Base-by-base conservation (phyloP, 2,113 vertebrate genomes). In the Cottus gobio region DNA sequence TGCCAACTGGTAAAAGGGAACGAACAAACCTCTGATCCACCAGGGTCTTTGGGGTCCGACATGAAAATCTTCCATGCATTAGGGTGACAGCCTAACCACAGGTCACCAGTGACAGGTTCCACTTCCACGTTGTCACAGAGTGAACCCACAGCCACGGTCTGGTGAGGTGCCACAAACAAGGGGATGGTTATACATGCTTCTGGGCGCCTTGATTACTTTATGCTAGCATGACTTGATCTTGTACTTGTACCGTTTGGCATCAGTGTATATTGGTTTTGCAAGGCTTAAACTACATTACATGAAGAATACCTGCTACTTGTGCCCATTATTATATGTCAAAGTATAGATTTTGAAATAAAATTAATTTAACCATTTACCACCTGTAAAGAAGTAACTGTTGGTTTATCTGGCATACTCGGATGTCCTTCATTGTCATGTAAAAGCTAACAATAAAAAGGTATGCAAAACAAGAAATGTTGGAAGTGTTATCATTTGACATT, bases 1-100 rank as follows among this genome's bases (percentile, higher is more conserved):
- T 8, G 26, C 5, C 15, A 18, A 6, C 2, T n/a, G 7, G n/a
- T 22, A 37, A 52, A 37, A 31, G 18, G 7, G 13, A 48, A 63
- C 0, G 0, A 9, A 95, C 92, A 92, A 87, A 99, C 98, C 96
- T 99, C 97, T 67, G 97, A 97, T 56, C 95, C 97, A 71, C 97
- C 94, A n/a, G 87, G 95, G 75, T 96, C 90, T 20, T 96, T 87
- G 2, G 92, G 89, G 85, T 96, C 92, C 0, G 87, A 75, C 26
- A 30, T 0, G 0, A 96, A 0, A 0, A 94, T 0, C 83, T 96
- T 99, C 88, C 90, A 85, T 46, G 7, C 94, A 60, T 97, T 95
- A 7, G 96, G 96, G 85, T 96, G 96, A 83, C 96, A 97, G 42
- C 97, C 98, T 65, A 89, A 10, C 97, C 96, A 98, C 83, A 99